phyloP scores from a whole-genome alignment of 2,888 invertebrate species.

The Elmis aenea region DNA sequence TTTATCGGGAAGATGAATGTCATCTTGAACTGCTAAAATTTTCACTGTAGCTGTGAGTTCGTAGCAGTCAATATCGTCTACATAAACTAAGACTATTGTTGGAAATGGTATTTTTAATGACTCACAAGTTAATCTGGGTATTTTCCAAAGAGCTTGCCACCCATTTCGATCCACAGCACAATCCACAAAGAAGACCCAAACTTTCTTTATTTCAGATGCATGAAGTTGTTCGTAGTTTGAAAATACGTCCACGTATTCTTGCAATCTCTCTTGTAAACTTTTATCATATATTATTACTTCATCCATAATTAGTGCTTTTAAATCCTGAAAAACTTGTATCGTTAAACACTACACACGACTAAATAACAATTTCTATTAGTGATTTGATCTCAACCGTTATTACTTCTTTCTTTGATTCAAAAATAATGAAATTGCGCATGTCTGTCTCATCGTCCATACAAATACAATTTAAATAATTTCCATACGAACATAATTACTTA shows the following conservation, averaged over 20 bases:
- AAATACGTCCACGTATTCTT: constrained; percentile 52
- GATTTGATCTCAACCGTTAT: too few species aligned
- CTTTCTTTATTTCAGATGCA: constrained; percentile 49
- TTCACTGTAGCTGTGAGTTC: constrained; percentile 54
- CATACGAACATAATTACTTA: too few species aligned
- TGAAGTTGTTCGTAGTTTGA: constrained; percentile 45
- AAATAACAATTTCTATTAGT: too few species aligned
- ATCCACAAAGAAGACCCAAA: constrained; percentile 56
- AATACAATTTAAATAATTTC: too few species aligned
- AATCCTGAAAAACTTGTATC: constrained; percentile 4
- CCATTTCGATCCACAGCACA: constrained; percentile 59
- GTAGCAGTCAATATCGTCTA: constrained; percentile 42
- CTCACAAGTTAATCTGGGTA: constrained; percentile 59
- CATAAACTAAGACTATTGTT: constrained; percentile 29
- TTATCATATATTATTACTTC: constrained; percentile 56
- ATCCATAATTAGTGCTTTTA: too few species aligned
- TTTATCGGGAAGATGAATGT: constrained; percentile 55
- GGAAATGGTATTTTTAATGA: constrained; percentile 53
- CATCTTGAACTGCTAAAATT: constrained; percentile 60
- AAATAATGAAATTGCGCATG: too few species aligned
- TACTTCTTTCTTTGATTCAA: too few species aligned
- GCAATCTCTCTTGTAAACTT: constrained; percentile 51
- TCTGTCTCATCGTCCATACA: too few species aligned
- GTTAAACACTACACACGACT: too few species aligned
- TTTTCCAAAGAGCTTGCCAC: constrained; percentile 68